A percentile compares a stretch with the other conserved stretches of the same genome.
These are phyloP conservation scores for Darevskia nairensis DNA, from an alignment of 2,797 vertebrate species.

Conservation along the genomic window DNA sequence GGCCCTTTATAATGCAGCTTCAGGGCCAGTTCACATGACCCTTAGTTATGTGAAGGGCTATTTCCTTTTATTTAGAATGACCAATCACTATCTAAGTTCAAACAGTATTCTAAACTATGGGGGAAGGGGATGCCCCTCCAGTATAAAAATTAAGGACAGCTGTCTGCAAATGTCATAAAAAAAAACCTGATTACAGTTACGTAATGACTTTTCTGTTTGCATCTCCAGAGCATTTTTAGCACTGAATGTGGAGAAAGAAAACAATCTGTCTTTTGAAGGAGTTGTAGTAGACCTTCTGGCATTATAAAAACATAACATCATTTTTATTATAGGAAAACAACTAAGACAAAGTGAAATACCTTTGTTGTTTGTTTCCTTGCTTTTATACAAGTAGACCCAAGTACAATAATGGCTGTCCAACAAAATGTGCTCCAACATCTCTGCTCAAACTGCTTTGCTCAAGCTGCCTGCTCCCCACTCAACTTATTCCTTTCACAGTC, in stretches of 20 bases:
- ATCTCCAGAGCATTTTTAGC: neutral
- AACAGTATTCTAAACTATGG: neutral
- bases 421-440: conserved; percentile 38
- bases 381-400: conserved; percentile 12
- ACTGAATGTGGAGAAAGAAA: neutral
- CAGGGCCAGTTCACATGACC: neutral
- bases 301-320: neutral
- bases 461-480: conserved; percentile 25
- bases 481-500: conserved; percentile 51
- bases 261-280: neutral
- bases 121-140: neutral
- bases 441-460: neutral
- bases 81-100: neutral
- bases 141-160: neutral
- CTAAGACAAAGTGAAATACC: neutral
- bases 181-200: neutral
- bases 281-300: too few relatives aligned
- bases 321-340: neutral
- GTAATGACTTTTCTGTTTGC: neutral
- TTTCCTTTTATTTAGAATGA: neutral
- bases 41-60: neutral
- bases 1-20: neutral
- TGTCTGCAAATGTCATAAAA: neutral
- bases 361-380: neutral
- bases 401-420: neutral